Evolutionary conservation across 2,113 vertebrate species (phyloP), one percentile per base, ranked within the genome.

Genomic region (Chroicocephalus ridibundus): DNA sequence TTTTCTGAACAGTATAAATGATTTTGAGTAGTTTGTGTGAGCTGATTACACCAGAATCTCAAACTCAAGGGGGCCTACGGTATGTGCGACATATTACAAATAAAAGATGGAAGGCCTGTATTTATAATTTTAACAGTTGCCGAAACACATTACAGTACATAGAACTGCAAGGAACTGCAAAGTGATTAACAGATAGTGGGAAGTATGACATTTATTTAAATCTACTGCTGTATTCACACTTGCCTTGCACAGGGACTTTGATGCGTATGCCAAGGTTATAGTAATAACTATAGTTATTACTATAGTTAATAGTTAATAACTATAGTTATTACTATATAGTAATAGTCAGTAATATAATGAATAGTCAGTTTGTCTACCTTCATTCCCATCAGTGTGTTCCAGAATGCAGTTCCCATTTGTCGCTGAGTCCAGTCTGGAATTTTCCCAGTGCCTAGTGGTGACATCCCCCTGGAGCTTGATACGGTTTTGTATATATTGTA

Each of bases 191-290:
- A 77, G 88, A 42, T 80, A 58, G 51, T 61, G 51, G 76, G 79
- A 91, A 93, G 57, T 54, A 89, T 70, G 69, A 93, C 40, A 92
- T 96, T 95, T 92, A 86, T 93, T 90, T 96, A 93, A 93, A 93
- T 86, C 66, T 86, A 81, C 3, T 13, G 72, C 58, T 75, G 15
- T 13, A 52, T 78, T 88, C 51, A 85, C 52, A 70, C 58, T 94
- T 90, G 64, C 51, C 80, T 95, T 94, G 61, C 64, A 85, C 51
- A 64, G 54, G 86, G 24, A 51, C 61, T 93, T 97, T 87, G 80
- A 95, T 34, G 15, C 46, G 69, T 96, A 90, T 87, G 76, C 61
- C 86, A 85, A 96, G 85, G 49, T 93, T 94, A 91, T 90, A 94
- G 90, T 91, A 90, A 69, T 90, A 97, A 71, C 47, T 47, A 22